A percentile compares a stretch with the other conserved stretches of the same genome.
Conservation (phyloP, 2,888 invertebrate species). For the Sinotaia quadrata region DNA sequence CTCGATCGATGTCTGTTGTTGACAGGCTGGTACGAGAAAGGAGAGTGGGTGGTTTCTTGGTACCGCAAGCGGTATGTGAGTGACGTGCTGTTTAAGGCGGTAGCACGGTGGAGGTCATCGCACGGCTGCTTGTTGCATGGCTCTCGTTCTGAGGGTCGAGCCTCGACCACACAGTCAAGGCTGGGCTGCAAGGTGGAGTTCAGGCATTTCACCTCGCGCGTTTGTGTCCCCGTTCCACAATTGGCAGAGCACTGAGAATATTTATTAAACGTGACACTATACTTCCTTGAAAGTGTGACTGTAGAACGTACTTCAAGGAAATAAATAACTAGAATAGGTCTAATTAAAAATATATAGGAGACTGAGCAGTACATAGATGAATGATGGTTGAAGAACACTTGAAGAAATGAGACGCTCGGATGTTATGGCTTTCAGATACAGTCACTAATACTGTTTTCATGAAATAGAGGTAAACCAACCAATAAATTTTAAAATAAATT, state of each 20-base stretch:
- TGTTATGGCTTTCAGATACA: too few relatives aligned
- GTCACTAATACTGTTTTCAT: too few relatives aligned
- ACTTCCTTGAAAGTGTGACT: too few relatives aligned
- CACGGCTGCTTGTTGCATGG: conserved; percentile 40
- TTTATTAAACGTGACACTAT: too few relatives aligned
- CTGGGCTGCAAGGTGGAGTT: conserved; percentile 43
- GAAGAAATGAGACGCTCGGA: too few relatives aligned
- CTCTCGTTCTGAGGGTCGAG: conserved; percentile 33
- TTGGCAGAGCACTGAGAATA: conserved; percentile 77
- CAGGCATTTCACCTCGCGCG: conserved; percentile 77
- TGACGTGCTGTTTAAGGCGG: conserved; percentile 1
- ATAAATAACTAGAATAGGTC: too few relatives aligned
- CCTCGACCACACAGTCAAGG: conserved; percentile 26
- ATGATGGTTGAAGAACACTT: too few relatives aligned
- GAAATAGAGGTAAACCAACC: too few relatives aligned
- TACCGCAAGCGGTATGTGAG: not conserved
- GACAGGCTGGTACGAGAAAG: conserved; percentile 8
- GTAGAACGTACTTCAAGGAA: too few relatives aligned
- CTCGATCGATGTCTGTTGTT: not conserved
- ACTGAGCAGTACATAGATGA: too few relatives aligned
- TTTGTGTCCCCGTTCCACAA: conserved; percentile 78
- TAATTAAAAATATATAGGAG: too few relatives aligned
- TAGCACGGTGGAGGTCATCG: not conserved
- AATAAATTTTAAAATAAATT: too few relatives aligned
- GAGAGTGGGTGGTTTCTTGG: conserved; percentile 16